Conservation (phyloP, 2,113 vertebrate species). For the Sander vitreus region DNA sequence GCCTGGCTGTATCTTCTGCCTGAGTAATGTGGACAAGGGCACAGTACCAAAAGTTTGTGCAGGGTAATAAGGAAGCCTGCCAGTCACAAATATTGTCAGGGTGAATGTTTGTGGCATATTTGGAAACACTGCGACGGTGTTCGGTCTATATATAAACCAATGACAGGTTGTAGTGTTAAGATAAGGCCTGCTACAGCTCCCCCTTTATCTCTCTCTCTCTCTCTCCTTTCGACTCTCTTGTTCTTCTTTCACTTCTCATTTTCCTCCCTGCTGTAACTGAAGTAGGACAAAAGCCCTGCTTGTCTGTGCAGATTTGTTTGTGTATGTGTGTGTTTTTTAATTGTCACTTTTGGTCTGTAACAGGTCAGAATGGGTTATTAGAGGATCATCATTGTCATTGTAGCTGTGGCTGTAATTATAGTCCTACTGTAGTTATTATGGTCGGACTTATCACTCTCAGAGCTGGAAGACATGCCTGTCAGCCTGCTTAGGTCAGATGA, state of each 20-base stretch:
- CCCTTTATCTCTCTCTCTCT: constrained; percentile 21
- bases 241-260: constrained; percentile 72
- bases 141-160: constrained; percentile 61
- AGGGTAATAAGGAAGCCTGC: constrained; percentile 16
- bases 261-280: constrained; percentile 20
- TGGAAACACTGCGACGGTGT: neutral
- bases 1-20: constrained; percentile 30
- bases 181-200: constrained; percentile 62
- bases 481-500: constrained; percentile 80
- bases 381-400: constrained; percentile 69
- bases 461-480: constrained; percentile 73
- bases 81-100: constrained; percentile 31
- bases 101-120: constrained; percentile 39
- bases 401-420: constrained; percentile 74
- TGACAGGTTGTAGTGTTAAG: constrained; percentile 65
- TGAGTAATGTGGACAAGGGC: constrained; percentile 33
- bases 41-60: constrained; percentile 28
- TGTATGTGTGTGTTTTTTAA: constrained; percentile 53
- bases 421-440: constrained; percentile 77
- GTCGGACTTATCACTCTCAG: constrained; percentile 74
- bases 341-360: constrained; percentile 45
- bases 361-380: constrained; percentile 76
- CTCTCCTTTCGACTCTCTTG: constrained; percentile 28
- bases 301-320: constrained; percentile 64
- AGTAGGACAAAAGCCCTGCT: constrained; percentile 42